Percentiles rank a stretch among this genome's conserved stretches.
These are phyloP conservation scores for Takifugu rubripes DNA, from an alignment of 2,797 vertebrate genomes.

Conservation along the genomic window DNA sequence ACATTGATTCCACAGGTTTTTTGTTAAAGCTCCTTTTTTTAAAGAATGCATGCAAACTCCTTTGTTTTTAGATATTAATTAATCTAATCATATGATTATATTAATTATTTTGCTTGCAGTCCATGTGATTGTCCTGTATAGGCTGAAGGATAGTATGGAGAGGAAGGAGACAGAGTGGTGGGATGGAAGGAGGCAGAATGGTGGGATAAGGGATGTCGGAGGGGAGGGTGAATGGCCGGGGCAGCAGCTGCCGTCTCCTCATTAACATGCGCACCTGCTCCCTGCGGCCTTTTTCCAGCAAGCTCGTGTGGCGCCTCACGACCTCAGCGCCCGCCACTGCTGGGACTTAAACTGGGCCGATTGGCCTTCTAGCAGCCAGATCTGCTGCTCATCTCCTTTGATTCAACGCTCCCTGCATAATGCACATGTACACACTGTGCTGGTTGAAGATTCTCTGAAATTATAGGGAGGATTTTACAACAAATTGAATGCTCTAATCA, in stretches of 20 bases:
- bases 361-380: constrained; percentile 47
- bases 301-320: constrained; percentile 68
- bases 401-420: constrained; percentile 5
- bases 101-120: not conserved
- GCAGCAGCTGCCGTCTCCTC: constrained; percentile 84
- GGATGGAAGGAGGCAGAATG: constrained; percentile 38
- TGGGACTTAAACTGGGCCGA: constrained; percentile 47
- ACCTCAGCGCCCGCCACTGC: constrained; percentile 63
- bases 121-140: not conserved
- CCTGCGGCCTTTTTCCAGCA: constrained; percentile 68
- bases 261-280: constrained; percentile 95
- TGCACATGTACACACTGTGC: constrained; percentile 4
- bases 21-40: no score
- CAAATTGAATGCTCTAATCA: not conserved
- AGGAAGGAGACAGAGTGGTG: constrained; percentile 53
- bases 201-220: constrained; percentile 34
- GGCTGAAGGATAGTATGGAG: constrained; percentile 31
- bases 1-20: not conserved
- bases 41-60: not conserved
- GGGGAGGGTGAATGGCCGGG: constrained; percentile 40
- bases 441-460: not conserved
- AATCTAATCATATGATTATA: not conserved
- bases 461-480: constrained; percentile 21
- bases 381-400: not conserved
- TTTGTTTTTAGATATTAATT: not conserved